A percentile compares a stretch with the other conserved stretches of the same genome.
Evolutionary conservation across 23 tunicate species (phyloP).

Genomic region (Ascidia mentula): DNA sequence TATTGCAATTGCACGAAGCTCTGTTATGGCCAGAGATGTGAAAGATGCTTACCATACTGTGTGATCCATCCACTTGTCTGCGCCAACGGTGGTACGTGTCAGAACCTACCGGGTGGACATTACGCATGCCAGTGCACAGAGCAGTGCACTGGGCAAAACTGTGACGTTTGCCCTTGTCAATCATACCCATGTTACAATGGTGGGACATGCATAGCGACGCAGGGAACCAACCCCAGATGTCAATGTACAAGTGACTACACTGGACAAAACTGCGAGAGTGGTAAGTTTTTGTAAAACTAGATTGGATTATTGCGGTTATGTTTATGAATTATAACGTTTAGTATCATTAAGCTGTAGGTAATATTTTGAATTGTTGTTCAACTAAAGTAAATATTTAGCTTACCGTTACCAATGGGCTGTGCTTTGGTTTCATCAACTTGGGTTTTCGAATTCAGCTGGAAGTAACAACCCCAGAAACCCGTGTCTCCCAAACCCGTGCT

Average conservation of each 20-base stretch:
- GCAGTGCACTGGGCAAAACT: neutral
- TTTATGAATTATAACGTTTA: too few species aligned
- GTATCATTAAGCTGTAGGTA: too few species aligned
- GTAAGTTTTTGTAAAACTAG: too few species aligned
- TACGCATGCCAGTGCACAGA: neutral
- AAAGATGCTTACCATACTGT: neutral
- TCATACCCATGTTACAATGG: neutral
- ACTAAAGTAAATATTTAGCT: too few species aligned
- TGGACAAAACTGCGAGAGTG: neutral
- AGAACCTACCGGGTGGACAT: neutral
- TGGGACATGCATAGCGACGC: constrained; percentile 14
- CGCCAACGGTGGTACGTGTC: constrained; percentile 19
- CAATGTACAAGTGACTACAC: neutral
- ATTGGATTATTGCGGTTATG: too few species aligned
- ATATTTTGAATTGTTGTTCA: too few species aligned
- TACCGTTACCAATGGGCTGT: neutral
- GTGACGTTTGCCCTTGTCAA: neutral
- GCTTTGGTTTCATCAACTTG: neutral
- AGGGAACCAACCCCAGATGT: neutral
- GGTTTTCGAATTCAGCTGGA: neutral
- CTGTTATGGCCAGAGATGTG: constrained; percentile 7
- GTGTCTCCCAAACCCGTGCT: constrained; percentile 35
- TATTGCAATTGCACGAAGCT: neutral
- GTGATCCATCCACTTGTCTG: neutral
- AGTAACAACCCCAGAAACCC: neutral